Evolutionary conservation across 2,888 invertebrate genomes (phyloP), one percentile per base, ranked within the genome.

Genomic region (Acanthopleura granulata): DNA sequence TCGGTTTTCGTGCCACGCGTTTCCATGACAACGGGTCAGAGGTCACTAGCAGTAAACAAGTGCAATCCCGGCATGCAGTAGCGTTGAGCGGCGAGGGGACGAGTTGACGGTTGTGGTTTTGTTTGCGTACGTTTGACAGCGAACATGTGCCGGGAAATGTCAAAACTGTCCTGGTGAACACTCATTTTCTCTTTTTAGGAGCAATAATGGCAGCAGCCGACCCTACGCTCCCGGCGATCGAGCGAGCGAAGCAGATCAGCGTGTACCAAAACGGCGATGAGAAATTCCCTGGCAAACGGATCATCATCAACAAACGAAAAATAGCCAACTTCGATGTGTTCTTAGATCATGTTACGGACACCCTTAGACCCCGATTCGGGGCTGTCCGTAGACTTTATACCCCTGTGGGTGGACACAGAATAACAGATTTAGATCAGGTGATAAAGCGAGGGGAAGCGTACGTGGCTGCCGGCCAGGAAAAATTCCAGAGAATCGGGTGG

Each of bases 391-490:
- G 71, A 30, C 61, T 74, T 12, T 74, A 71, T 49, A 74, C 74
- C 11, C 74, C 74, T 15, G 49, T 61, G n/a, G 57, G n/a, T 70
- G 74, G 74, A 25, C 69, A 69, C 49, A n/a, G 70, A 0, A 50
- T 74, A 25, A 70, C 62, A 22, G 71, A 71, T 70, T 70, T 70
- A 30, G 57, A 57, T 29, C 66, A 74, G 16, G 49, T 74, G 29
- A 16, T 49, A 71, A n/a, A 40, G 40, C 49, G 57, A 18, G 74
- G 74, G 14, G 71, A 51, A 30, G 30, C 30, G 6, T 74, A 74
- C 30, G 74, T 74, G 49, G 74, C 74, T 15, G 74, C 74, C 6
- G 74, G 74, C 3, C 69, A 74, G 22, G 74, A 74, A 40, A 74
- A 51, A 50, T 74, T 74, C 30, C 62, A 74, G n/a, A 51, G 27